phyloP scores from a whole-genome alignment of 1,140 invertebrate genomes.

The Geopemphigus sp. region DNA sequence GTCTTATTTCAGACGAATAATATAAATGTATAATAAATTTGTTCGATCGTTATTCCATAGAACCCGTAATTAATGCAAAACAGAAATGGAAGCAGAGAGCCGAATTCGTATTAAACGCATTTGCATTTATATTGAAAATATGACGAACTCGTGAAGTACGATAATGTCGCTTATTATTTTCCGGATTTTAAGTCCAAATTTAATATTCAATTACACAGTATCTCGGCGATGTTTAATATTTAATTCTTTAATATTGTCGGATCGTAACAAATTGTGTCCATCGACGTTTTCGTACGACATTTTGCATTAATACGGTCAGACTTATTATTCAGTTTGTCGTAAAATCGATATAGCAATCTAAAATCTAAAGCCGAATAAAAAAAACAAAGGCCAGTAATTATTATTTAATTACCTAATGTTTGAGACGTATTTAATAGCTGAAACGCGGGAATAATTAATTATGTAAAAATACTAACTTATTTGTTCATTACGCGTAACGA shows the following conservation, averaged over 20 bases:
- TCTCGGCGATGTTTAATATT: not conserved
- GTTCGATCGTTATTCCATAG: not conserved
- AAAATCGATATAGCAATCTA: not conserved
- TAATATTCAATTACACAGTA: not conserved
- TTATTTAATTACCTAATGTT: not conserved
- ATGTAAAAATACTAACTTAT: too few species aligned
- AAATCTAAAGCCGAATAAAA: slow-evolving; percentile 19
- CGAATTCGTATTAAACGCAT: not conserved
- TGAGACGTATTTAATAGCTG: not conserved
- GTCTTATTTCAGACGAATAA: too few species aligned
- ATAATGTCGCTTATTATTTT: not conserved
- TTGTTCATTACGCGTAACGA: too few species aligned
- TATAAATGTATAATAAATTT: not conserved
- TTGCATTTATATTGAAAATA: slow-evolving; percentile 1
- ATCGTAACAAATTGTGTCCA: too few species aligned
- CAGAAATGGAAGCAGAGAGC: not conserved
- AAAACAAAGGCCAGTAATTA: not conserved
- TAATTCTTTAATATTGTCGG: too few species aligned
- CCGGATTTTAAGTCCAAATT: not conserved
- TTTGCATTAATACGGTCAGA: not conserved
- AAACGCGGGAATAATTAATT: not conserved
- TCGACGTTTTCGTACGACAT: not conserved
- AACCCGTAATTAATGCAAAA: not conserved
- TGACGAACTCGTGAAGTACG: not conserved
- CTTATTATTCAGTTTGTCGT: not conserved